phyloP scores from a whole-genome alignment of 2,888 invertebrate genomes.

The Thymelicus lineola region DNA sequence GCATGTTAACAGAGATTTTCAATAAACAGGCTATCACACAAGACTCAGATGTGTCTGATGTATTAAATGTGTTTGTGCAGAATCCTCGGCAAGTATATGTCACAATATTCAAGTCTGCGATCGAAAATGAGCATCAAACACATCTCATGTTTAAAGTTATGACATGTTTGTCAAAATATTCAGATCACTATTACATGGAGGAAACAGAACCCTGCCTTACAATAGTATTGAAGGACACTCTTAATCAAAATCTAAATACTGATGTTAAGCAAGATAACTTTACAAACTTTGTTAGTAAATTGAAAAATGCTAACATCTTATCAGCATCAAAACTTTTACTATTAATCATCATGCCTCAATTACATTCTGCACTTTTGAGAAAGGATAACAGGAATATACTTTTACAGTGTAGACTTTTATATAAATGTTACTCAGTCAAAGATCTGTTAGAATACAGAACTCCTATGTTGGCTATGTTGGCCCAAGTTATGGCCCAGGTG shows the following conservation, averaged over 20 bases:
- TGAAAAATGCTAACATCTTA: slow-evolving; percentile 60
- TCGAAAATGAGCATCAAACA: slow-evolving; percentile 63
- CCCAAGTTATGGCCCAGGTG: slow-evolving; percentile 66
- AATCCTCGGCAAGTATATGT: slow-evolving; percentile 63
- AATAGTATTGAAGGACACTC: slow-evolving; percentile 54
- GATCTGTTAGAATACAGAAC: slow-evolving; percentile 68
- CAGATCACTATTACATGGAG: slow-evolving; percentile 62
- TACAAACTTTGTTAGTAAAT: slow-evolving; percentile 59
- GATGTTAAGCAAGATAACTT: slow-evolving; percentile 60
- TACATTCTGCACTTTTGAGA: slow-evolving; percentile 62
- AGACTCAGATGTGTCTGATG: slow-evolving; percentile 59
- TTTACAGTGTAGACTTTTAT: slow-evolving; percentile 60
- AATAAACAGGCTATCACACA: slow-evolving; percentile 65
- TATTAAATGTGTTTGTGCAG: slow-evolving; percentile 68
- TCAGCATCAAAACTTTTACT: slow-evolving; percentile 62
- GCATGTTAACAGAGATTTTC: slow-evolving; percentile 63
- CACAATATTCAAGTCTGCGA: slow-evolving; percentile 65
- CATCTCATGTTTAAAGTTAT: slow-evolving; percentile 68
- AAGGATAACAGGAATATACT: slow-evolving; percentile 57
- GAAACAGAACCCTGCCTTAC: slow-evolving; percentile 69
- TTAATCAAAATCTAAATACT: slow-evolving; percentile 54
- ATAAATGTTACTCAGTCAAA: slow-evolving; percentile 54
- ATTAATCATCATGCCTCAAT: slow-evolving; percentile 69
- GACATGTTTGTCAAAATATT: slow-evolving; percentile 60
- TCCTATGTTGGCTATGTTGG: slow-evolving; percentile 73